These are phyloP conservation scores for Bubo blakistoni DNA, from an alignment of 2,113 vertebrate genomes.

Conservation along the genomic window DNA sequence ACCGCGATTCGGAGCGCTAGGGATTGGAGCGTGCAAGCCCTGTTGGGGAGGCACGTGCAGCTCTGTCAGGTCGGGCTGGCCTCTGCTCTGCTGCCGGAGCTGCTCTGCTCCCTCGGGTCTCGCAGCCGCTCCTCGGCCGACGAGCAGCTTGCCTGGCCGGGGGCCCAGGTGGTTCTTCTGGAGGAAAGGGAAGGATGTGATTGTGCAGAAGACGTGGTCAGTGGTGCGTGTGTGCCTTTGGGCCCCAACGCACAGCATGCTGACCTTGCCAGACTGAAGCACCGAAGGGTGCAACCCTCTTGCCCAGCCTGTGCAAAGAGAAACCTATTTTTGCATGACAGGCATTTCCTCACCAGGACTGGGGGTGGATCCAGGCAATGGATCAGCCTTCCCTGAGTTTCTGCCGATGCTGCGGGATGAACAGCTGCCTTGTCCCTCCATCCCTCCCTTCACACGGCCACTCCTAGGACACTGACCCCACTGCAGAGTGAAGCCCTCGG, in stretches of 20 bases:
- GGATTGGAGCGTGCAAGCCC: not conserved
- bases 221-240: not conserved
- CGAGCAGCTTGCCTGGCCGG: not conserved
- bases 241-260: fast-evolving
- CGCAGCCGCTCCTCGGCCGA: not conserved
- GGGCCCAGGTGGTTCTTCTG: not conserved
- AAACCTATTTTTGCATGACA: not conserved
- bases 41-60: fast-evolving
- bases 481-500: not conserved
- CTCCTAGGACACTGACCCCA: not conserved
- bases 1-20: fast-evolving
- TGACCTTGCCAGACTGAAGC: not conserved
- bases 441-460: not conserved
- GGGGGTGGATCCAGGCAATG: not conserved
- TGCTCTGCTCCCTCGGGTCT: not conserved
- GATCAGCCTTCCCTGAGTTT: not conserved
- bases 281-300: not conserved
- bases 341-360: not conserved
- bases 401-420: not conserved
- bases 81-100: not conserved
- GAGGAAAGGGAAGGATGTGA: not conserved
- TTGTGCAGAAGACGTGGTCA: not conserved
- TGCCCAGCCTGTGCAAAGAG: not conserved
- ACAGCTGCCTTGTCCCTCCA: not conserved
- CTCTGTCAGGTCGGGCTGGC: not conserved